Evolutionary conservation across 1,140 invertebrate species (phyloP).

Genomic region (Leptinotarsa texana): DNA sequence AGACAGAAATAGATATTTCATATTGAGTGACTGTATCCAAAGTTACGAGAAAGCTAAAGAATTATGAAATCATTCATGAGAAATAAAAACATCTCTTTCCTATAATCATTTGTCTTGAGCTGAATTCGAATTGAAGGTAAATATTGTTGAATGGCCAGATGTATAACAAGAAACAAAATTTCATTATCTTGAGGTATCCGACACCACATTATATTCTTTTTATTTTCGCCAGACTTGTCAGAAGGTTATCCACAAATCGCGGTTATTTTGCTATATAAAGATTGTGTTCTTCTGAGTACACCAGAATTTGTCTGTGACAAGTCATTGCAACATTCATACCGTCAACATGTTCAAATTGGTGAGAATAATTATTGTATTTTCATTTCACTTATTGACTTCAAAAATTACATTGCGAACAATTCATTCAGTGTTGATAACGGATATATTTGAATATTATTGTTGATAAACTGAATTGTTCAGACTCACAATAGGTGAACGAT

Average conservation of each 20-base stretch:
- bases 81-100: too few species aligned
- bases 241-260: constrained; percentile 13
- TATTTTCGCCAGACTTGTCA: not conserved
- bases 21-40: too few species aligned
- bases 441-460: too few species aligned
- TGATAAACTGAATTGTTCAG: too few species aligned
- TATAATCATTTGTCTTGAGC: not conserved
- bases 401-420: too few species aligned
- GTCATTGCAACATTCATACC: not conserved
- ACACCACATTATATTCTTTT: not conserved
- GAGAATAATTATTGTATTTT: constrained; percentile 8
- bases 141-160: not conserved
- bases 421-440: too few species aligned
- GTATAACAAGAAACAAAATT: not conserved
- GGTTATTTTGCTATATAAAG: constrained; percentile 7
- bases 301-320: constrained; percentile 22
- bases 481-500: too few species aligned
- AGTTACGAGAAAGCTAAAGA: too few species aligned
- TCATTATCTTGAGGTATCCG: not conserved
- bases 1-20: too few species aligned
- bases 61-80: too few species aligned
- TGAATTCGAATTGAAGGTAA: not conserved
- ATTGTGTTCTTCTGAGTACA: not conserved
- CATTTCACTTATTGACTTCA: too few species aligned
- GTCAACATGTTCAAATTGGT: constrained; percentile 35